Base-by-base conservation (phyloP, 1,140 invertebrate species). In the Meteorus sp. region DNA sequence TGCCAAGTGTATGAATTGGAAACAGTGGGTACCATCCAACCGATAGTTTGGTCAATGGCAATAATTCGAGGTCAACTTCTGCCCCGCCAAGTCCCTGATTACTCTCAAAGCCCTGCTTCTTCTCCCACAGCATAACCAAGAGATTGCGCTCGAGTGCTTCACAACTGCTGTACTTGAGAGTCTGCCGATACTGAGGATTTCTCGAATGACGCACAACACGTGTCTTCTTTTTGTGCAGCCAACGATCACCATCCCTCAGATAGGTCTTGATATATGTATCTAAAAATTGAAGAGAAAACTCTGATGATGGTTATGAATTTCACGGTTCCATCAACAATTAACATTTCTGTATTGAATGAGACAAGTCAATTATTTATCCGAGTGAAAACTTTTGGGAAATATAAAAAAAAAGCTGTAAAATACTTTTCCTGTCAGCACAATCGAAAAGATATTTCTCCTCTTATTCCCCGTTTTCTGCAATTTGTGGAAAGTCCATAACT, bases 201-300 rank as follows among this genome's bases (percentile, higher is more conserved):
- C 84, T 85, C 20, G 86, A 88, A 64, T 90, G 89, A 20, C 89
- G 84, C 2, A 92, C 82, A 1, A 93, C 88, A 29, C 90, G 83
- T 0, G 94, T 97, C 75, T 97, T 97, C 60, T 92, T 88, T 73
- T 95, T 96, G 69, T 94, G 91, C 50, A 95, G 78, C 85, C 90
- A 89, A 62, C 90, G 87, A 45, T 92, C 89, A 23, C 91, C 91
- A 66, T 94, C 92, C 25, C 92, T 86, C 23, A 97, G 81, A 73
- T 95, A 96, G 44, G 92, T 95, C 80, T 97, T 97, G 45, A 96
- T 93, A 79, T 97, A 97, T 2, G 93, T 95, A 72, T 96, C 94
- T 83, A 85, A 77, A 62, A 60, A n/a, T n/a, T n/a, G n/a, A n/a
- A n/a, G n/a, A n/a, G n/a, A n/a, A n/a, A n/a, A n/a, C n/a, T n/a